Base-by-base conservation (phyloP, 2,113 vertebrate species). In the Sitta europaea region DNA sequence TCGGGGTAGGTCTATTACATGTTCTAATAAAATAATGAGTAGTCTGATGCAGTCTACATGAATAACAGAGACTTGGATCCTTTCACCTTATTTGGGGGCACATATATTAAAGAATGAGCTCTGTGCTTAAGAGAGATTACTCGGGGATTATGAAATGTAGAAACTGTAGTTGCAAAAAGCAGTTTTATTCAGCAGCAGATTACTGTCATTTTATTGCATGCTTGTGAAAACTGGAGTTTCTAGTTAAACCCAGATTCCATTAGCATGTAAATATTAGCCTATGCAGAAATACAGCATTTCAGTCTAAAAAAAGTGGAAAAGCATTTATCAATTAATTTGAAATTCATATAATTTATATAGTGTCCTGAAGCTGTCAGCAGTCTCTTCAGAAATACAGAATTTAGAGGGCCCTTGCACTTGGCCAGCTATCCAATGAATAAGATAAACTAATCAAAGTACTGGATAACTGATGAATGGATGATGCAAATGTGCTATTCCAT, bases 131-230 rank as follows among this genome's bases (percentile, higher is more conserved):
- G 7, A 68, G 77, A 92, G 82, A 80, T 95, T 93, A 88, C 58
- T 47, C 0, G 0, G 47, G 55, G 59, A 80, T 93, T 92, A 94
- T 1, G 1, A 95, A 95, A 90, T 59, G 24, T 83, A 80, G 86
- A 83, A 93, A 93, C 21, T 20, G 36, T 48, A 74, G 67, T 59
- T 95, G 75, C n/a, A 93, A 88, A 92, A 93, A 88, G 67, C 75
- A 86, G 42, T 70, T 92, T 93, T 88, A 86, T 93, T 94, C 63
- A 80, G 63, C 42, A 97, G 42, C 67, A 83, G 50, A 76, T 95
- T 92, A 88, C 35, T 80, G 86, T 83, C 67, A 73, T 83, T 96
- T 86, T 76, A 76, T 82, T 92, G 42, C 75, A 86, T 25, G 36
- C 23, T 79, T 93, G 58, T 5, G 54, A 86, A 88, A 96, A 38